A percentile compares a stretch with the other conserved stretches of the same genome.
phyloP scores from a whole-genome alignment of 35 echinoderm and acorn worm species.

The Apostichopus parvimensis region DNA sequence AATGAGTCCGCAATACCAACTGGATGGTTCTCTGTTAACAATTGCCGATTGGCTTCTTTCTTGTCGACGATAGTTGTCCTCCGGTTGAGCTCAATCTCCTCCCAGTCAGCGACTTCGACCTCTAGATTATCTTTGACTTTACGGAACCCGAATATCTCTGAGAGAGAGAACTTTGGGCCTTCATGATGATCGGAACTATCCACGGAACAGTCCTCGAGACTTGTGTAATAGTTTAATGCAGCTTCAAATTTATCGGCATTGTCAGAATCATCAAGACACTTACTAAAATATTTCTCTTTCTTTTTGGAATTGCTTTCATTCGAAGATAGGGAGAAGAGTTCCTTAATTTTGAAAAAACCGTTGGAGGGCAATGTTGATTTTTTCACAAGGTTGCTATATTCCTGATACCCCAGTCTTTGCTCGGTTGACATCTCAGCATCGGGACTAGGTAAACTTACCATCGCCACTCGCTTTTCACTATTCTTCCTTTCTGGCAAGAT shows the following conservation, averaged over 20 bases:
- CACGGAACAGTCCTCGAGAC: not conserved
- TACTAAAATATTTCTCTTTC: slow-evolving; percentile 25
- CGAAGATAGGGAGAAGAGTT: not conserved
- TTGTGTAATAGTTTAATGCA: slow-evolving; percentile 15
- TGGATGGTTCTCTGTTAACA: no score
- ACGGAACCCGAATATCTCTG: not conserved
- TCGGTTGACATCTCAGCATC: not conserved
- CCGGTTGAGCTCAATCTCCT: not conserved
- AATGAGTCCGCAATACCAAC: no score
- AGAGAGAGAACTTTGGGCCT: not conserved
- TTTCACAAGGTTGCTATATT: slow-evolving; percentile 10
- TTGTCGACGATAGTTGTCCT: not conserved
- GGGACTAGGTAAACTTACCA: not conserved
- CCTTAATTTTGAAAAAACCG: slow-evolving; percentile 19
- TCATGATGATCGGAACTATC: not conserved
- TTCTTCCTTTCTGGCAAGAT: not conserved
- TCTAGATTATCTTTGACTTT: not conserved
- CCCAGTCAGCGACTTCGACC: not conserved
- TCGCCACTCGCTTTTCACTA: not conserved
- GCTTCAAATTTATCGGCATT: slow-evolving; percentile 24
- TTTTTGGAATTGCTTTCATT: not conserved
- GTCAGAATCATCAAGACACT: slow-evolving; percentile 1
- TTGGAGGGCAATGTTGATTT: not conserved
- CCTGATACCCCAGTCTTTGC: slow-evolving; percentile 10
- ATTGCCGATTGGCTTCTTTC: no score